phyloP scores from a whole-genome alignment of 2,113 vertebrate genomes.

The Galbula dea region DNA sequence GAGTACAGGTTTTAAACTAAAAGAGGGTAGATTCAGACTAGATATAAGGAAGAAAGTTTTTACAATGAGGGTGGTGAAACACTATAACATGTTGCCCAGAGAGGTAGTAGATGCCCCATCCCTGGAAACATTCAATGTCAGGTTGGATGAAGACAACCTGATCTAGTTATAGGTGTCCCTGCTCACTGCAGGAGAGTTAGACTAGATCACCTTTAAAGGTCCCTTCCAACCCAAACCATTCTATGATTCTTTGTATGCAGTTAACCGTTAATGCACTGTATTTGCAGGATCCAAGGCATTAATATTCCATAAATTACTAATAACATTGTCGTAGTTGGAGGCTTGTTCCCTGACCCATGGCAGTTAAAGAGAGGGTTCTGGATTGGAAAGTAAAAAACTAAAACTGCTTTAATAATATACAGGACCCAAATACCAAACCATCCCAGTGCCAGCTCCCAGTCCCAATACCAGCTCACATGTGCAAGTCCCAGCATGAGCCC shows the following conservation, averaged over 20 bases:
- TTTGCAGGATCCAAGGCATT: neutral
- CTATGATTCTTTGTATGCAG: neutral
- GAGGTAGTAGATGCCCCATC: neutral
- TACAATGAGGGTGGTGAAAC: neutral
- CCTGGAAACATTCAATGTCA: neutral
- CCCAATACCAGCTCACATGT: too few relatives aligned
- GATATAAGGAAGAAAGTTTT: neutral
- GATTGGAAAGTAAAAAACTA: too few relatives aligned
- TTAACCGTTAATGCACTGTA: neutral
- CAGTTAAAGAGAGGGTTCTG: too few relatives aligned
- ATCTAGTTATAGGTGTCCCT: neutral
- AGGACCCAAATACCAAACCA: too few relatives aligned
- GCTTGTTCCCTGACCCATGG: too few relatives aligned
- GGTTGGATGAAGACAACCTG: rapidly evolving
- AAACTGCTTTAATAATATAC: too few relatives aligned
- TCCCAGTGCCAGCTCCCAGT: too few relatives aligned
- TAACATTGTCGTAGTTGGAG: too few relatives aligned
- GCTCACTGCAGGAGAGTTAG: neutral
- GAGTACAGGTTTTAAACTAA: neutral
- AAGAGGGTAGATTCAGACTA: neutral
- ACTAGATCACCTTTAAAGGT: neutral
- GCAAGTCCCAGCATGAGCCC: too few relatives aligned
- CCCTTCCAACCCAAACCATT: neutral
- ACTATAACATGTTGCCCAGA: neutral
- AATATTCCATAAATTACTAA: neutral